Conservation (phyloP, 2,888 invertebrate genomes). For the Halictus quadricinctus region DNA sequence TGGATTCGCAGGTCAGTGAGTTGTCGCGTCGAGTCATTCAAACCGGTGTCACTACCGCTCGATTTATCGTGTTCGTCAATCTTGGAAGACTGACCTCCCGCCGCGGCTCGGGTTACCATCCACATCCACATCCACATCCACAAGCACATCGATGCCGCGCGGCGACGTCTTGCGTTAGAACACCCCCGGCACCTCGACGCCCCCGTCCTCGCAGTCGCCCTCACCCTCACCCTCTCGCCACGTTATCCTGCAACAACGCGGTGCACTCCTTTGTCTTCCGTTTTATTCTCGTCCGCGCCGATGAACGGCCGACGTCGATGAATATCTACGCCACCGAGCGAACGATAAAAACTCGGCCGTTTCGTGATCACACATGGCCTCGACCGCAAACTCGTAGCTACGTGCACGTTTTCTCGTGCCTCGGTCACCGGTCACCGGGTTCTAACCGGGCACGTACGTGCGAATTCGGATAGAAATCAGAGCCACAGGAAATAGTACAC, state of each 20-base stretch:
- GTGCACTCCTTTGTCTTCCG: constrained; percentile 71
- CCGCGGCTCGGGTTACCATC: constrained; percentile 79
- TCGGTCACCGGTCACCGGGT: not conserved
- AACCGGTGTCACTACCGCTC: constrained; percentile 75
- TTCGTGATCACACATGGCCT: constrained; percentile 35
- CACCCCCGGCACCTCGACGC: not conserved
- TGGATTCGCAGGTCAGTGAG: constrained; percentile 82
- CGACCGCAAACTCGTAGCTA: constrained; percentile 32
- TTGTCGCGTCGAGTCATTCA: constrained; percentile 79
- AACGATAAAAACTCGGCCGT: constrained; percentile 51
- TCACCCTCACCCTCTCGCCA: constrained; percentile 17
- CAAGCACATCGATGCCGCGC: not conserved
- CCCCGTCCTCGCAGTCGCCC: constrained; percentile 11
- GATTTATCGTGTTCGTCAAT: constrained; percentile 82
- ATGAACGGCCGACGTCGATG: constrained; percentile 56
- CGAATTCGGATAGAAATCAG: constrained; percentile 6
- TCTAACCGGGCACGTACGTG: not conserved
- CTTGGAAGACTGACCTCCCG: constrained; percentile 79
- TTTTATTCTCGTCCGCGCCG: constrained; percentile 61
- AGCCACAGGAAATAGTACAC: not conserved
- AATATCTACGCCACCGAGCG: constrained; percentile 58
- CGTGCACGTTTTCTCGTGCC: not conserved
- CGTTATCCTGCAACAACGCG: constrained; percentile 45
- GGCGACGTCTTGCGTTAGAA: constrained; percentile 49
- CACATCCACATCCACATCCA: constrained; percentile 22